phyloP scores from a whole-genome alignment of 2,888 invertebrate genomes.

The Drosophila borealis region DNA sequence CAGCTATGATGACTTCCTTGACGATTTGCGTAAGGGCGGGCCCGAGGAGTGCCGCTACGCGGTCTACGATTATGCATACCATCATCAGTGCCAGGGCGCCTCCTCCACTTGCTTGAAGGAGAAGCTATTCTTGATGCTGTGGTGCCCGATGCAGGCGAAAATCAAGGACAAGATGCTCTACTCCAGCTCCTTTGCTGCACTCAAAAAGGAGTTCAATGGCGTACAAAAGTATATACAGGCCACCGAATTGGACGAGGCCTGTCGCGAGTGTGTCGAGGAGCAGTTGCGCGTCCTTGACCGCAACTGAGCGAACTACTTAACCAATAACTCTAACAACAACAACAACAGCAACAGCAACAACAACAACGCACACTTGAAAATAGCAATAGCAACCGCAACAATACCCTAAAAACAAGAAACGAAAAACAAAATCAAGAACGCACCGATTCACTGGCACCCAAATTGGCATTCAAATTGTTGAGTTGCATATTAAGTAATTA shows the following conservation, averaged over 20 bases:
- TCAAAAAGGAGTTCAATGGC: constrained; percentile 50
- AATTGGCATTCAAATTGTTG: constrained; percentile 23
- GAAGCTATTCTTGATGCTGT: constrained; percentile 58
- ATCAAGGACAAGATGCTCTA: constrained; percentile 62
- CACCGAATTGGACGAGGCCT: constrained; percentile 53
- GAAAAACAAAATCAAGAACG: background rate
- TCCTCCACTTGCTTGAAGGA: constrained; percentile 41
- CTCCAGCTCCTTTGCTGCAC: constrained; percentile 43
- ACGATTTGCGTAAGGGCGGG: constrained; percentile 39
- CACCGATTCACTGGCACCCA: background rate
- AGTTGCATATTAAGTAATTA: constrained; percentile 20
- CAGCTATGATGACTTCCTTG: constrained; percentile 48
- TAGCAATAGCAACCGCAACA: background rate
- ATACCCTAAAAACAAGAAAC: background rate
- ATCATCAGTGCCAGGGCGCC: constrained; percentile 49
- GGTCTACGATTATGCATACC: constrained; percentile 54
- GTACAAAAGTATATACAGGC: constrained; percentile 60
- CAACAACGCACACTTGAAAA: background rate
- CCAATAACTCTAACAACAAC: background rate
- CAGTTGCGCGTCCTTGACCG: constrained; percentile 48
- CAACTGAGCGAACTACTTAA: constrained; percentile 12
- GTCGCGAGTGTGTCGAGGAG: constrained; percentile 43
- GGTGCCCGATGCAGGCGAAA: constrained; percentile 57
- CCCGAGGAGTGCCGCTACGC: constrained; percentile 52
- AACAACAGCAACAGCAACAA: background rate